phyloP scores from a whole-genome alignment of 2,888 invertebrate species.

The Synergus gifuensis region DNA sequence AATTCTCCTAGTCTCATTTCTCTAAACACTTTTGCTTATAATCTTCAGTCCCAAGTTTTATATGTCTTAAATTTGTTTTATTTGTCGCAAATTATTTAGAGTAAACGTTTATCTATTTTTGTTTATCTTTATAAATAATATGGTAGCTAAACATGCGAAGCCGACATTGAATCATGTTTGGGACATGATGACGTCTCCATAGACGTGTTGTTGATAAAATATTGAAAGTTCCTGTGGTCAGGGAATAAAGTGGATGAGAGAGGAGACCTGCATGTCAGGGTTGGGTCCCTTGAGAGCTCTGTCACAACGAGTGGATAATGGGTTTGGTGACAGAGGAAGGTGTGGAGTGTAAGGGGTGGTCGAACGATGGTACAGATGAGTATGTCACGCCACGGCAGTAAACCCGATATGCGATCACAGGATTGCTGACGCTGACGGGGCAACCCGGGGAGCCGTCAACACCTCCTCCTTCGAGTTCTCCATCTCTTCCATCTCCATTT shows the following conservation, averaged over 20 bases:
- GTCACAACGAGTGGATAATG: slow-evolving; percentile 77
- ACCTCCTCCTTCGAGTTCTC: slow-evolving; percentile 67
- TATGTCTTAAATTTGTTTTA: too few relatives aligned
- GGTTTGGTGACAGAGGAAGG: slow-evolving; percentile 69
- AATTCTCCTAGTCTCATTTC: slow-evolving; percentile 1
- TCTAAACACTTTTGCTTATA: too few relatives aligned
- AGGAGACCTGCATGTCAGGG: slow-evolving; percentile 46
- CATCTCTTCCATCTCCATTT: slow-evolving; percentile 59
- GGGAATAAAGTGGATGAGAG: slow-evolving; percentile 50
- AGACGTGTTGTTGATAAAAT: slow-evolving; percentile 35
- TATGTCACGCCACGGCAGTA: slow-evolving; percentile 77
- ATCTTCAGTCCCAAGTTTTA: background rate
- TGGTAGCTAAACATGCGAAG: background rate
- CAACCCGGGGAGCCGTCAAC: slow-evolving; percentile 77
- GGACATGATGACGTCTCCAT: background rate
- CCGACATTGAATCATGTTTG: background rate
- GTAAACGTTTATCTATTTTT: too few relatives aligned
- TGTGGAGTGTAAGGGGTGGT: slow-evolving; percentile 63
- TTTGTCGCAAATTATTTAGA: too few relatives aligned
- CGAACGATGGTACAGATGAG: slow-evolving; percentile 70
- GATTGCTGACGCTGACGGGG: slow-evolving; percentile 75
- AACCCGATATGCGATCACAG: slow-evolving; percentile 74
- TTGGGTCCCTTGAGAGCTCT: slow-evolving; percentile 73
- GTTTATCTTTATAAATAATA: too few relatives aligned
- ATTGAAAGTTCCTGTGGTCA: slow-evolving; percentile 54